A percentile compares a stretch with the other conserved stretches of the same genome.
Conservation (phyloP, 2,797 vertebrate genomes). For the Gymnopithys bicolor region DNA sequence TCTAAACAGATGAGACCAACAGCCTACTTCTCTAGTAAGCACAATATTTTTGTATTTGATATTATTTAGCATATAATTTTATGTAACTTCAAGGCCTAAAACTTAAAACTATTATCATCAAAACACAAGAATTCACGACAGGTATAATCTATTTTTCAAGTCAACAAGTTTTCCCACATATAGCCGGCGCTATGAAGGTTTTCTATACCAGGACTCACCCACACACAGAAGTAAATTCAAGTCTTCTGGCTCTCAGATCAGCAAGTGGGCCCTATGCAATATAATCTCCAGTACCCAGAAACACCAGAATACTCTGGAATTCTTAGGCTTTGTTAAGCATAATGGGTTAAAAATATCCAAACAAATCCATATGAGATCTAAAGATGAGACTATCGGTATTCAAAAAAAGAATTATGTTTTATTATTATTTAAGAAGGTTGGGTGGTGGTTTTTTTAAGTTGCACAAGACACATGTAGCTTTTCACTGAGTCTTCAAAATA, state of each 20-base stretch:
- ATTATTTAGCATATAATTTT: neutral
- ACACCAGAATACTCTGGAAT: neutral
- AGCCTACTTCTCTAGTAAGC: neutral
- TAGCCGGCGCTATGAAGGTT: neutral
- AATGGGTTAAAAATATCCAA: neutral
- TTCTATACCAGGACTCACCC: neutral
- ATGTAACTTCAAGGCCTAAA: neutral
- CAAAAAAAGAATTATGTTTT: neutral
- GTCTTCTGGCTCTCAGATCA: neutral
- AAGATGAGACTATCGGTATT: neutral
- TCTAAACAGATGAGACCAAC: neutral
- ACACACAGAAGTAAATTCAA: neutral
- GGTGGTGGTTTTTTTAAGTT: neutral
- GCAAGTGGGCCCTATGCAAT: neutral
- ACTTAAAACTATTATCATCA: neutral
- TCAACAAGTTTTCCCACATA: neutral
- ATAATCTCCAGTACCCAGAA: neutral
- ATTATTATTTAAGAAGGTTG: neutral
- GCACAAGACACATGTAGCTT: accelerated
- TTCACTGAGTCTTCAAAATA: neutral
- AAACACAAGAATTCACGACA: neutral
- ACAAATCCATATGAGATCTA: neutral
- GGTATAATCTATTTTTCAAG: neutral
- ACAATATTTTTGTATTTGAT: neutral
- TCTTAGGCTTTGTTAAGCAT: neutral